Evolutionary conservation across 2,888 invertebrate genomes (phyloP), one percentile per base, ranked within the genome.

Genomic region (Drosophila anceps): DNA sequence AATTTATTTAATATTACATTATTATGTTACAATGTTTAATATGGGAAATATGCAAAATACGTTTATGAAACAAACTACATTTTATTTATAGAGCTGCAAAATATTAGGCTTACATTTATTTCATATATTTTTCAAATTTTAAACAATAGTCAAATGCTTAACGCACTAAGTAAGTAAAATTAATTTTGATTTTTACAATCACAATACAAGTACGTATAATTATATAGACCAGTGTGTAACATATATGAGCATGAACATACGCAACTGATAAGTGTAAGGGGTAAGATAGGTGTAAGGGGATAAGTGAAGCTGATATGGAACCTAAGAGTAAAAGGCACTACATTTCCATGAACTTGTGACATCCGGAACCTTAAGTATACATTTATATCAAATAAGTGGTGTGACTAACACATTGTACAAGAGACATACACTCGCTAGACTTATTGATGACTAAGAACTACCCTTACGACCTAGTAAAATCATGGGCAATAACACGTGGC

Each of bases 401-500:
- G 55, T 76, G 69, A 72, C 69, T 81, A 64, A 73, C 29, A 73
- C 65, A 81, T 63, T 73, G 69, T 66, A 76, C 67, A 55, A 75
- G 58, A 68, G 55, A 72, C 55, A 69, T 69, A 71, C 55, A 72
- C 31, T 53, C 78, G 61, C 60, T 69, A 33, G 43, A 65, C 54
- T 59, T 63, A 60, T 39, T 57, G 37, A 50, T 27, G 41, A 60
- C 72, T 75, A 72, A 46, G 57, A 43, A 43, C 76, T 89, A 88
- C 86, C 86, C 86, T 88, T 84, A 87, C 33, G 69, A 87, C 86
- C 76, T 87, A 86, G 57, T 89, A 87, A 87, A 87, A 87, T 89
- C 86, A 87, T 87, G 69, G 67, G 70, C 61, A 41, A 50, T 60
- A 67, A 31, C 39, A 59, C 44, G 62, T 59, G 41, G 33, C 33